A percentile compares a stretch with the other conserved stretches of the same genome.
Conservation (phyloP, 1,140 invertebrate genomes). For the Globodera ellingtonae region DNA sequence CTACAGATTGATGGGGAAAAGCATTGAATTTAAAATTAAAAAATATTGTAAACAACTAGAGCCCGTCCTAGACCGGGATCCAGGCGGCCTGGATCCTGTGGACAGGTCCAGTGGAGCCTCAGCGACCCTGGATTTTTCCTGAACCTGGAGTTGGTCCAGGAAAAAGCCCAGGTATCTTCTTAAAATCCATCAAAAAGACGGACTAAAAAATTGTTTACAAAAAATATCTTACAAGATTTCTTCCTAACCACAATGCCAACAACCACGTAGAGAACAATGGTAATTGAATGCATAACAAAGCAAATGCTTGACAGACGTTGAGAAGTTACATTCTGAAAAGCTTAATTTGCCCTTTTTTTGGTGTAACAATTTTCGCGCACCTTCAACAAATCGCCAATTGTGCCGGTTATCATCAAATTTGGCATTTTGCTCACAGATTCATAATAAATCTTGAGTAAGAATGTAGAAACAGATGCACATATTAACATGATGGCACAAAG, state of each 20-base stretch:
- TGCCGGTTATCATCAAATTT: constrained; percentile 6
- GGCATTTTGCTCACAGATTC: not conserved
- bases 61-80: too few species aligned
- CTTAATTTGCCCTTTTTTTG: too few species aligned
- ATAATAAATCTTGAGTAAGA: not conserved
- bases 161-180: too few species aligned
- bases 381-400: constrained; percentile 15
- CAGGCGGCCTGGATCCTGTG: too few species aligned
- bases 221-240: not conserved
- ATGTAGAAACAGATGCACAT: not conserved
- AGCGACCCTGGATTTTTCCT: too few species aligned
- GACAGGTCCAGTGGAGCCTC: too few species aligned
- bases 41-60: too few species aligned
- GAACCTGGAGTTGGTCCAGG: too few species aligned
- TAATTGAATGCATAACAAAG: not conserved
- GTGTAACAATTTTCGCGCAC: not conserved
- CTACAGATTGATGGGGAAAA: not conserved
- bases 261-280: constrained; percentile 13
- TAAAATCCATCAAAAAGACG: too few species aligned
- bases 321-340: too few species aligned
- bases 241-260: constrained; percentile 13
- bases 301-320: not conserved
- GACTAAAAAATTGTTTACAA: too few species aligned
- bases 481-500: constrained; percentile 6
- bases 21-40: not conserved